A percentile compares a stretch with the other conserved stretches of the same genome.
phyloP scores from a whole-genome alignment of 2,113 vertebrate genomes.

The Litocranius walleri region DNA sequence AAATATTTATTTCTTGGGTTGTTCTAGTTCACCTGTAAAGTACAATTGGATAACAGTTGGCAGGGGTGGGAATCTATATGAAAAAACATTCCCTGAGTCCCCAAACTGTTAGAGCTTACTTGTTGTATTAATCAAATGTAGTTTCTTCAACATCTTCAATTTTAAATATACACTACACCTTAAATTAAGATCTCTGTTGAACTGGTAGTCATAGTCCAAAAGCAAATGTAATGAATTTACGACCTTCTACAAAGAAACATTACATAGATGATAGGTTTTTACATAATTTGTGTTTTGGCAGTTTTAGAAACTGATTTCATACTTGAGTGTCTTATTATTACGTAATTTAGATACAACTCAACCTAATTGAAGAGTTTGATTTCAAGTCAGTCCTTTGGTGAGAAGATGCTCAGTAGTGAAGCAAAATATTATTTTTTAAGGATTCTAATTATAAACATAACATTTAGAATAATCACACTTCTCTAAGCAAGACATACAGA shows the following conservation, averaged over 20 bases:
- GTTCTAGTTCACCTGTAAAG: neutral
- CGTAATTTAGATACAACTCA: neutral
- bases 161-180: neutral
- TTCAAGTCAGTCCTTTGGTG: slow-evolving; percentile 21
- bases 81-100: neutral
- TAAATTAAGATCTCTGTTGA: slow-evolving; percentile 1
- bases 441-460: neutral
- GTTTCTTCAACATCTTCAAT: neutral
- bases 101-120: neutral
- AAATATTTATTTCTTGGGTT: neutral
- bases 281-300: neutral
- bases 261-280: neutral
- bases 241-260: neutral
- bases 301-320: slow-evolving; percentile 27
- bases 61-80: neutral
- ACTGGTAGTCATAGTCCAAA: neutral
- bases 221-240: neutral
- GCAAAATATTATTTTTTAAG: neutral
- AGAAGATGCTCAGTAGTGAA: neutral
- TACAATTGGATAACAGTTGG: neutral
- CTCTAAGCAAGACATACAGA: neutral
- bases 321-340: neutral
- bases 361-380: neutral
- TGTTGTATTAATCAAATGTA: neutral
- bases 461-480: neutral